phyloP scores from a whole-genome alignment of 1,140 invertebrate species.

The Lysiphlebus fabarum region DNA sequence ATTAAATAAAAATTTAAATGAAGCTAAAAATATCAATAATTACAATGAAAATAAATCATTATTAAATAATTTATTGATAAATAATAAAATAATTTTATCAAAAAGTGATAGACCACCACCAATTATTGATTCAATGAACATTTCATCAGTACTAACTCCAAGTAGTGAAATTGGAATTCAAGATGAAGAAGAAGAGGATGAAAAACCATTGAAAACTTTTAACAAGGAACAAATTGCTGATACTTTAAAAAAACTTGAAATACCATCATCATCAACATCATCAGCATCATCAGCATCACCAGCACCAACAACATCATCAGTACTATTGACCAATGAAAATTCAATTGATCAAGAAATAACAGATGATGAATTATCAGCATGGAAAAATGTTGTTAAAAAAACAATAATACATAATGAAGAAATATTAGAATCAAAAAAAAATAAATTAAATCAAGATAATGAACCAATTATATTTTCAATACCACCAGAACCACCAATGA shows the following conservation, averaged over 20 bases:
- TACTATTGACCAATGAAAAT: not conserved
- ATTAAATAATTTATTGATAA: not conserved
- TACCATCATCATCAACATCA: not conserved
- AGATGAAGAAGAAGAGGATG: not conserved
- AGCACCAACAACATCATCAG: not conserved
- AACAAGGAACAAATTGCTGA: not conserved
- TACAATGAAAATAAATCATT: not conserved
- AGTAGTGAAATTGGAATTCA: not conserved
- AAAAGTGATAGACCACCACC: slow-evolving; percentile 7
- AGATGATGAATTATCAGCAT: slow-evolving; percentile 30
- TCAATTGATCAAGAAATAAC: not conserved
- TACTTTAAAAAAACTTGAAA: too few species aligned
- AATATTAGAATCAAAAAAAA: not conserved
- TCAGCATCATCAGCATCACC: not conserved
- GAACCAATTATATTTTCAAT: slow-evolving; percentile 31
- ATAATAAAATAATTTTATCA: not conserved
- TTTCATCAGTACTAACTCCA: not conserved
- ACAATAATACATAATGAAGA: slow-evolving; percentile 18
- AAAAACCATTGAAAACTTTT: not conserved
- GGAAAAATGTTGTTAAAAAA: slow-evolving; percentile 29
- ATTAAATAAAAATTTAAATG: slow-evolving; percentile 5
- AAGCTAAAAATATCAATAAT: not conserved
- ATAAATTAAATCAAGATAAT: not conserved
- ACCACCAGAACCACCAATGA: slow-evolving; percentile 36
- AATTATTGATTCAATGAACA: not conserved